A percentile compares a stretch with the other conserved stretches of the same genome.
These are phyloP conservation scores for Venusia cambrica DNA, from an alignment of 2,888 invertebrate genomes.

Conservation along the genomic window DNA sequence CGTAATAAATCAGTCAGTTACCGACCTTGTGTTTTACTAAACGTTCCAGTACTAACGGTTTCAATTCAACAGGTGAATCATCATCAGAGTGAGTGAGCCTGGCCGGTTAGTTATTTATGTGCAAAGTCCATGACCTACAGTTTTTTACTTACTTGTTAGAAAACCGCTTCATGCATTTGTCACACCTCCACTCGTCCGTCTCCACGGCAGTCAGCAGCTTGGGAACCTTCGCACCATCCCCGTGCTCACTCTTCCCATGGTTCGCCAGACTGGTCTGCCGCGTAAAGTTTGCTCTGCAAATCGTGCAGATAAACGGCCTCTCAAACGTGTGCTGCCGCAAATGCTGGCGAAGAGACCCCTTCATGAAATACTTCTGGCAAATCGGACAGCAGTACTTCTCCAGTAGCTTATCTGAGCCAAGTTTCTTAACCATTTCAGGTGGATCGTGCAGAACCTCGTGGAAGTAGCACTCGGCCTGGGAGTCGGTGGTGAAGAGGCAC, in stretches of 20 bases:
- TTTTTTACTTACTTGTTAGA: slow-evolving; percentile 50
- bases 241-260: slow-evolving; percentile 81
- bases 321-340: slow-evolving; percentile 88
- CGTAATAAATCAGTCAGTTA: too few species aligned
- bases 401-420: slow-evolving; percentile 44
- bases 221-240: slow-evolving; percentile 34
- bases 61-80: too few species aligned
- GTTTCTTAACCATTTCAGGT: slow-evolving; percentile 46
- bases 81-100: too few species aligned
- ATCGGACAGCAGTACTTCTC: slow-evolving; percentile 84
- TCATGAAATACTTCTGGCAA: slow-evolving; percentile 84
- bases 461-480: slow-evolving; percentile 86
- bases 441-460: slow-evolving; percentile 86
- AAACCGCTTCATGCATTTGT: slow-evolving; percentile 49
- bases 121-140: too few species aligned
- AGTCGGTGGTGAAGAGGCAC: slow-evolving; percentile 83
- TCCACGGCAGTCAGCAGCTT: slow-evolving; percentile 33
- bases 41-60: too few species aligned
- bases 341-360: slow-evolving; percentile 85
- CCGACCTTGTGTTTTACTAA: too few species aligned
- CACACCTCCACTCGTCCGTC: slow-evolving; percentile 40
- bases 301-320: slow-evolving; percentile 84
- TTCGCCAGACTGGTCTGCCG: slow-evolving; percentile 83
- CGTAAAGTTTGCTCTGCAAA: slow-evolving; percentile 84
- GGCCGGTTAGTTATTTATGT: too few species aligned